A percentile compares a stretch with the other conserved stretches of the same genome.
phyloP scores from a whole-genome alignment of 1,140 invertebrate genomes.

The Cydia pomonella region DNA sequence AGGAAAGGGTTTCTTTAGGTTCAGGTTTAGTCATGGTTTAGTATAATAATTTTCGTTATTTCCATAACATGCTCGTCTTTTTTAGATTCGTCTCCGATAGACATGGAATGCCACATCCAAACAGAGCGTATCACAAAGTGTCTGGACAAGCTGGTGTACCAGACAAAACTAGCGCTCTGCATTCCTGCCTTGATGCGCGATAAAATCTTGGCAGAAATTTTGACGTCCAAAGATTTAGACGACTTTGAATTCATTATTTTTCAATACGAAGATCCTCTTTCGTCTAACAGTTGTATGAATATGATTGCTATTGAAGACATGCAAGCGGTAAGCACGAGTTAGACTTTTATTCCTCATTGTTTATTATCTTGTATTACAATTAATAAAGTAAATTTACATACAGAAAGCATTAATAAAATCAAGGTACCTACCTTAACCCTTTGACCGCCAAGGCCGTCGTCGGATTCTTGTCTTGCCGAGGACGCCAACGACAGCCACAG shows the following conservation, averaged over 20 bases:
- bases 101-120: conserved; percentile 18
- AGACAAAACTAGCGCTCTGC: not conserved
- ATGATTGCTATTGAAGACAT: not conserved
- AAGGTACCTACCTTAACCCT: too few relatives aligned
- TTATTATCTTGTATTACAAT: too few relatives aligned
- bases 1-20: too few relatives aligned
- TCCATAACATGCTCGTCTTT: not conserved
- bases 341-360: not conserved
- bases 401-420: too few relatives aligned
- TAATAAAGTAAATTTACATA: too few relatives aligned
- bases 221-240: not conserved
- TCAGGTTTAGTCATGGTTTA: too few relatives aligned
- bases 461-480: too few relatives aligned
- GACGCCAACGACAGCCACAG: too few relatives aligned
- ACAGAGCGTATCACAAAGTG: conserved; percentile 7
- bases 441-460: too few relatives aligned
- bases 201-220: not conserved
- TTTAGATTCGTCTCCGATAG: not conserved
- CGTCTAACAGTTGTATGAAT: not conserved
- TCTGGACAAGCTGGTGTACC: not conserved
- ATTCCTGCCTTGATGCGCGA: not conserved
- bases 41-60: too few relatives aligned
- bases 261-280: not conserved
- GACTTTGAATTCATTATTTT: not conserved
- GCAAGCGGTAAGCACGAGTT: not conserved